Evolutionary conservation across 1,140 invertebrate species (phyloP).

Genomic region (Cecropterus lyciades): DNA sequence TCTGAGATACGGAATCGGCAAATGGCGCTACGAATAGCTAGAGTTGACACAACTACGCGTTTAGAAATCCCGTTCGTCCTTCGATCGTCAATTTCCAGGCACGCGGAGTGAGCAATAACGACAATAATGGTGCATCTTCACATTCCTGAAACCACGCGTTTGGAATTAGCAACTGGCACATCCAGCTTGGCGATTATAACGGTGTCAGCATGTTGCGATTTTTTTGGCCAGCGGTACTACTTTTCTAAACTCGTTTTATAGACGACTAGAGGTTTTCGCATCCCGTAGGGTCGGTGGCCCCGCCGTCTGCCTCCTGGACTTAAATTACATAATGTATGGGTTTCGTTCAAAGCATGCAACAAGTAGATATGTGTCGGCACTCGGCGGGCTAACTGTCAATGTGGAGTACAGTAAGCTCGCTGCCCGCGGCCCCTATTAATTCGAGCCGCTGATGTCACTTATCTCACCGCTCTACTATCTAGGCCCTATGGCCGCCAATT

Average conservation of each 20-base stretch:
- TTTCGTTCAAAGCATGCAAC: constrained; percentile 82
- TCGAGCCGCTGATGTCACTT: constrained; percentile 83
- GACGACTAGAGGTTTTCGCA: constrained; percentile 83
- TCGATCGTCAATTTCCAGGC: constrained; percentile 71
- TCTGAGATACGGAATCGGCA: constrained; percentile 80
- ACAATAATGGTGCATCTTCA: constrained; percentile 77
- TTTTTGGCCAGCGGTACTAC: constrained; percentile 85
- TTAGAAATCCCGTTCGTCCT: constrained; percentile 80
- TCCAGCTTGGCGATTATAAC: constrained; percentile 84
- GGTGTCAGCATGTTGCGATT: constrained; percentile 85
- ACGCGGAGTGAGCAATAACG: constrained; percentile 72
- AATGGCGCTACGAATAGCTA: constrained; percentile 84
- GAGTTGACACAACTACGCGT: constrained; percentile 84
- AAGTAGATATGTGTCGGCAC: constrained; percentile 84
- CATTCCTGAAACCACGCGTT: constrained; percentile 74
- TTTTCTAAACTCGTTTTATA: constrained; percentile 85
- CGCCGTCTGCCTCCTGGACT: constrained; percentile 76
- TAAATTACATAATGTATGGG: constrained; percentile 85
- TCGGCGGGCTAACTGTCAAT: constrained; percentile 84
- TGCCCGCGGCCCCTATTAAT: constrained; percentile 83
- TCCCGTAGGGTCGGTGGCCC: constrained; percentile 82
- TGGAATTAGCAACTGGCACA: constrained; percentile 81
- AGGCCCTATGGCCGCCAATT: constrained; percentile 82
- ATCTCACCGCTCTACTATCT: constrained; percentile 80
- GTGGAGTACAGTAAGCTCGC: constrained; percentile 83